Percentiles rank a stretch among this genome's conserved stretches.
phyloP scores from a whole-genome alignment of 1,140 invertebrate genomes.

The Marisa cornuarietis region DNA sequence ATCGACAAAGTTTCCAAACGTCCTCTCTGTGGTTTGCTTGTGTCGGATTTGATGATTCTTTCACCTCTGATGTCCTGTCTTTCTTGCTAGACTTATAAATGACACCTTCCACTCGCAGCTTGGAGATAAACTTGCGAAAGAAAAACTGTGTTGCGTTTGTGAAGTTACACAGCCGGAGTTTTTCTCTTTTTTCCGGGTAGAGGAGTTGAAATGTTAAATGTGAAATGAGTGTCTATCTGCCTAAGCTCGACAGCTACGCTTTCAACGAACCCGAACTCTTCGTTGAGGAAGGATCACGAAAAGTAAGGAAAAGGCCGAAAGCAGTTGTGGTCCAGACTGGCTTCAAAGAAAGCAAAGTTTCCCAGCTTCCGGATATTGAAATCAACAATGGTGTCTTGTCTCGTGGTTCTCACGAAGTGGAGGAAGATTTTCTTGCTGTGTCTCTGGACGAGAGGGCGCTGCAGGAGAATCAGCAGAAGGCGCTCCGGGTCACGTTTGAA shows the following conservation, averaged over 20 bases:
- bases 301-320: neutral
- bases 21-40: too few species aligned
- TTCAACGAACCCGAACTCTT: slow-evolving; percentile 22
- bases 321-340: neutral
- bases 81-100: too few species aligned
- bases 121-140: too few species aligned
- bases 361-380: slow-evolving; percentile 7
- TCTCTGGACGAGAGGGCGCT: neutral
- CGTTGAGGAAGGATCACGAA: neutral
- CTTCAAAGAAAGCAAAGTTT: neutral
- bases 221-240: slow-evolving; percentile 25
- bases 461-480: neutral
- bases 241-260: slow-evolving; percentile 22
- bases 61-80: too few species aligned
- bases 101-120: too few species aligned
- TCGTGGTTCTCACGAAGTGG: too few species aligned
- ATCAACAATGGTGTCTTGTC: slow-evolving; percentile 9
- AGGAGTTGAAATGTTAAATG: neutral
- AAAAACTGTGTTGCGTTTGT: too few species aligned
- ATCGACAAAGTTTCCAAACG: too few species aligned
- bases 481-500: neutral
- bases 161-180: too few species aligned
- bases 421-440: neutral
- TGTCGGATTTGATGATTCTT: too few species aligned
- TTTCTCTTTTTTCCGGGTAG: too few species aligned